These are phyloP conservation scores for Vimba vimba DNA, from an alignment of 2,113 vertebrate species.

Conservation along the genomic window DNA sequence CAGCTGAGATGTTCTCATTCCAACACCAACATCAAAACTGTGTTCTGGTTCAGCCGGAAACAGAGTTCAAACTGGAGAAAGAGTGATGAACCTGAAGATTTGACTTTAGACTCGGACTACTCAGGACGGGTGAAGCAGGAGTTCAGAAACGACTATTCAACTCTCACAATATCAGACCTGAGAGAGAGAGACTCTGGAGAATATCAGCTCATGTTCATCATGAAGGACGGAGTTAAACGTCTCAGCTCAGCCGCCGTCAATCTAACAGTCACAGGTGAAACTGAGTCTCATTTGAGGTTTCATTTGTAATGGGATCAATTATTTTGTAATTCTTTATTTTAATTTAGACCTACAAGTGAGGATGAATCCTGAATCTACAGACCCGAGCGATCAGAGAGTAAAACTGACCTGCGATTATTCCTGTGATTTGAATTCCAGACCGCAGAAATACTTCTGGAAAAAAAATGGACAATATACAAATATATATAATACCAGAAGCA, in stretches of 20 bases:
- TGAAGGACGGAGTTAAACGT: background rate
- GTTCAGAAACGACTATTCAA: background rate
- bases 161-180: slow-evolving; percentile 37
- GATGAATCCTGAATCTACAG: background rate
- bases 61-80: slow-evolving; percentile 40
- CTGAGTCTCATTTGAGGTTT: background rate
- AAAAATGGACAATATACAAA: background rate
- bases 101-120: slow-evolving; percentile 48
- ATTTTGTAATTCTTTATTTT: background rate
- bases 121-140: slow-evolving; percentile 12
- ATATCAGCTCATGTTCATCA: slow-evolving; percentile 44
- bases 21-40: background rate
- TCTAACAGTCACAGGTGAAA: slow-evolving; percentile 45
- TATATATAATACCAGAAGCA: background rate
- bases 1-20: slow-evolving; percentile 2
- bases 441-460: background rate
- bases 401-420: background rate
- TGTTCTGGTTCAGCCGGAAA: slow-evolving; percentile 45
- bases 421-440: background rate
- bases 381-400: background rate
- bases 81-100: slow-evolving; percentile 33
- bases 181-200: slow-evolving; percentile 34
- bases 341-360: slow-evolving; percentile 30
- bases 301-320: background rate
- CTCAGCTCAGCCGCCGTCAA: background rate